A percentile compares a stretch with the other conserved stretches of the same genome.
These are phyloP conservation scores for Siniperca chuatsi DNA, from an alignment of 2,113 vertebrate species.

Conservation along the genomic window DNA sequence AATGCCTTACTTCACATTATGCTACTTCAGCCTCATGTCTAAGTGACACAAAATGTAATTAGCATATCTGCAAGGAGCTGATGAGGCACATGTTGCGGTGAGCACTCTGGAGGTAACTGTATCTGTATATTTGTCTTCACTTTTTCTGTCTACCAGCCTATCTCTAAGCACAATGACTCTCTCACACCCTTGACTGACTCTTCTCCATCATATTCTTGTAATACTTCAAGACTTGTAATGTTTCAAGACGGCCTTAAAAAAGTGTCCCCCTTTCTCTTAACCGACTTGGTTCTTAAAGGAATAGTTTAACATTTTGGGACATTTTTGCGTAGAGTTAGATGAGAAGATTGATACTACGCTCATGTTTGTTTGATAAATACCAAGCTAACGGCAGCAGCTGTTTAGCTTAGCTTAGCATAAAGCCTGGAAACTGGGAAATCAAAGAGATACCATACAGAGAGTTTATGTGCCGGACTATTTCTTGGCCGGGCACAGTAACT, in stretches of 20 bases:
- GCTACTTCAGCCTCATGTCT: conserved; percentile 19
- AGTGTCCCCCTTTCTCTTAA: not conserved
- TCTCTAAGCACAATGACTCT: not conserved
- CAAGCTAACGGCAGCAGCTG: not conserved
- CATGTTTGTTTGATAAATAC: not conserved
- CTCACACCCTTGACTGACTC: not conserved
- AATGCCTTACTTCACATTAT: conserved; percentile 23
- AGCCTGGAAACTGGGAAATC: not conserved
- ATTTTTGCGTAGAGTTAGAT: not conserved
- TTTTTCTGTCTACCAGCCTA: not conserved
- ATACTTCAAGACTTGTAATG: not conserved
- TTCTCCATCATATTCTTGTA: not conserved
- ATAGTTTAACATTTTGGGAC: not conserved
- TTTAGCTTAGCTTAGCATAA: not conserved
- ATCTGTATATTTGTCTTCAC: not conserved
- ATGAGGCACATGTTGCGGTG: conserved; percentile 26
- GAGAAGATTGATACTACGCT: not conserved
- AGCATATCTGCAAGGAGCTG: conserved; percentile 23
- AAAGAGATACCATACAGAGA: not conserved
- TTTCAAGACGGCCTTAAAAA: not conserved
- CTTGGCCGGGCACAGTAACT: not conserved
- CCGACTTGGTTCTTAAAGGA: not conserved
- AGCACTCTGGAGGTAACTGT: not conserved
- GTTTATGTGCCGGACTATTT: not conserved
- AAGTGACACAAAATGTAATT: conserved; percentile 35